These are phyloP conservation scores for Tetramorium simillimum DNA, from an alignment of 1,140 invertebrate genomes.

Conservation along the genomic window DNA sequence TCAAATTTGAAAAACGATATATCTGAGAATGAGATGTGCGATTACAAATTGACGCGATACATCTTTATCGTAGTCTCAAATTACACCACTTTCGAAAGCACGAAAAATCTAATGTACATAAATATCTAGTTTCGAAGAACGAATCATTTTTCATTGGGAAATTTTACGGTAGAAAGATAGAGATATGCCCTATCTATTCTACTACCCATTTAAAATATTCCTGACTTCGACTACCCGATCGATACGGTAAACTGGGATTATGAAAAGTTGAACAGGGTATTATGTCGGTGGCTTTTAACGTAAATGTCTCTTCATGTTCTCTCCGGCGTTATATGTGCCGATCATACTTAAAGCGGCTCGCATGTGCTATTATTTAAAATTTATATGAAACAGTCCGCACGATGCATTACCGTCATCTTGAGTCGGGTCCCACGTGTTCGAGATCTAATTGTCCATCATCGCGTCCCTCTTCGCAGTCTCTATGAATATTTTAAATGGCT, in stretches of 20 bases:
- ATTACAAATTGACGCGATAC: slow-evolving; percentile 20
- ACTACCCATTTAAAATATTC: slow-evolving; percentile 18
- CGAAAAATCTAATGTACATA: background rate
- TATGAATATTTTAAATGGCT: slow-evolving; percentile 52
- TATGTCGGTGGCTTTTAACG: slow-evolving; percentile 13
- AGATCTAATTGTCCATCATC: slow-evolving; percentile 48
- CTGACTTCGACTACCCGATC: slow-evolving; percentile 17
- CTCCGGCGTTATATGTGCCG: background rate
- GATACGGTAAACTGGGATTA: slow-evolving; percentile 43
- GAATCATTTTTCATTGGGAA: slow-evolving; percentile 1
- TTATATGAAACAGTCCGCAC: slow-evolving; percentile 43
- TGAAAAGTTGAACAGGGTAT: slow-evolving; percentile 32
- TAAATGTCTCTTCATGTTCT: background rate
- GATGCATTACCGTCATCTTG: slow-evolving; percentile 2
- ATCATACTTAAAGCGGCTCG: slow-evolving; percentile 6
- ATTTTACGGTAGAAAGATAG: background rate
- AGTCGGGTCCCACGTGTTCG: slow-evolving; percentile 1
- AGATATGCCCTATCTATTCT: slow-evolving; percentile 22
- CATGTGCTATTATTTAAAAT: slow-evolving; percentile 60
- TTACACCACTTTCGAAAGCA: background rate
- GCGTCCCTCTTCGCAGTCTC: background rate
- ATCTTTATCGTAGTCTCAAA: background rate
- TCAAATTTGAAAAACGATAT: background rate
- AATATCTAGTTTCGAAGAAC: background rate
- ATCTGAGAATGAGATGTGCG: background rate